Evolutionary conservation across 2,888 invertebrate genomes (phyloP).

Genomic region (Dryocosmus kuriphilus): DNA sequence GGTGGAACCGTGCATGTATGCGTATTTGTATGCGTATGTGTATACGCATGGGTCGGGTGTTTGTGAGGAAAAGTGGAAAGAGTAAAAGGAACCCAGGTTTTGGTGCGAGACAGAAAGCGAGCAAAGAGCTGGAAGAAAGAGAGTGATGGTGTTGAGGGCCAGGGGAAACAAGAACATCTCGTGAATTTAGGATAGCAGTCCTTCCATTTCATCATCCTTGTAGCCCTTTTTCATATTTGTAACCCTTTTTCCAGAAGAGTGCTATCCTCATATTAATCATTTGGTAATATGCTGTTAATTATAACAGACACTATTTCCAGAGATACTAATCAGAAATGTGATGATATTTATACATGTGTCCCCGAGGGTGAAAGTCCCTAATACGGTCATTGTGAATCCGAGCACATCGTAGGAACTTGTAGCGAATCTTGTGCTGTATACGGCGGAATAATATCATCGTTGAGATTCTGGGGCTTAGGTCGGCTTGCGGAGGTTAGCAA

Average conservation of each 20-base stretch:
- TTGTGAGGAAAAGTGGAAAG: conserved; percentile 60
- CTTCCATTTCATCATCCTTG: conserved; percentile 67
- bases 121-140: conserved; percentile 33
- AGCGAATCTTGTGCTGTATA: conserved; percentile 31
- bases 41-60: conserved; percentile 50
- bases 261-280: not conserved
- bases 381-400: conserved; percentile 25
- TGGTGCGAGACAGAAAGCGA: conserved; percentile 37
- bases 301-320: not conserved
- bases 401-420: conserved; percentile 33
- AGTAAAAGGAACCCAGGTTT: conserved; percentile 55
- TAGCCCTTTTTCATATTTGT: not conserved
- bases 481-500: conserved; percentile 65
- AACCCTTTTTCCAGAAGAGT: not conserved
- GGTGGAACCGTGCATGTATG: conserved; percentile 60
- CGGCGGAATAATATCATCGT: conserved; percentile 36
- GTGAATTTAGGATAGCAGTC: conserved; percentile 68
- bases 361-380: not conserved
- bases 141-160: conserved; percentile 19
- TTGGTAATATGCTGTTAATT: not conserved
- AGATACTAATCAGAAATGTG: not conserved
- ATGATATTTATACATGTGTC: not conserved
- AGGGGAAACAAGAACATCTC: conserved; percentile 23
- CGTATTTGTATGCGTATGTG: conserved; percentile 56
- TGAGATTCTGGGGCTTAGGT: conserved; percentile 70